phyloP scores from a whole-genome alignment of 2,888 invertebrate species.

The Spodoptera exigua region DNA sequence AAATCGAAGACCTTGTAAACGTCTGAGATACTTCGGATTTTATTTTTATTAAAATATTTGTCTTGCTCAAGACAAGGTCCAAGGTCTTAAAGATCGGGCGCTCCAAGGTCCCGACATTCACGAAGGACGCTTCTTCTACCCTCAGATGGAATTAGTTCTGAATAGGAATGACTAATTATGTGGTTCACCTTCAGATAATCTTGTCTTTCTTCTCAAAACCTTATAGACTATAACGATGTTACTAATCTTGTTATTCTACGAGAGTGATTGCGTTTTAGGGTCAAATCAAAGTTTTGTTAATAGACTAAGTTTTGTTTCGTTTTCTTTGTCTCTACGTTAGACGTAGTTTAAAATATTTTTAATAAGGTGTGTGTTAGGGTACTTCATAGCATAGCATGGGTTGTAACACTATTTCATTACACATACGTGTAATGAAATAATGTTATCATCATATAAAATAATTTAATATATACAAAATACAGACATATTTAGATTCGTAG shows the following conservation, averaged over 20 bases:
- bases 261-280: constrained; percentile 10
- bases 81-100: constrained; percentile 63
- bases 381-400: too few relatives aligned
- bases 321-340: constrained; percentile 15
- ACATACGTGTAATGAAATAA: too few relatives aligned
- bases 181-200: constrained; percentile 52
- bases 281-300: constrained; percentile 10
- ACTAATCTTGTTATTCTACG: constrained; percentile 34
- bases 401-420: too few relatives aligned
- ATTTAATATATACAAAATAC: too few relatives aligned
- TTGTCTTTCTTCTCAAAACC: constrained; percentile 27
- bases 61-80: constrained; percentile 50
- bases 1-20: constrained; percentile 24
- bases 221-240: constrained; percentile 32
- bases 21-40: constrained; percentile 26
- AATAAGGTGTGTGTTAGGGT: too few relatives aligned
- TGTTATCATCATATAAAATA: too few relatives aligned
- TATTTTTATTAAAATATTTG: constrained; percentile 45
- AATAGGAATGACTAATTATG: constrained; percentile 64
- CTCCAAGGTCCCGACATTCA: constrained; percentile 65
- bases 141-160: constrained; percentile 58
- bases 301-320: background rate
- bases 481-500: background rate
- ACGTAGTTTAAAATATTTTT: background rate
- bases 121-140: constrained; percentile 63